Base-by-base conservation (phyloP, 2,888 invertebrate genomes). In the Panopea generosa region DNA sequence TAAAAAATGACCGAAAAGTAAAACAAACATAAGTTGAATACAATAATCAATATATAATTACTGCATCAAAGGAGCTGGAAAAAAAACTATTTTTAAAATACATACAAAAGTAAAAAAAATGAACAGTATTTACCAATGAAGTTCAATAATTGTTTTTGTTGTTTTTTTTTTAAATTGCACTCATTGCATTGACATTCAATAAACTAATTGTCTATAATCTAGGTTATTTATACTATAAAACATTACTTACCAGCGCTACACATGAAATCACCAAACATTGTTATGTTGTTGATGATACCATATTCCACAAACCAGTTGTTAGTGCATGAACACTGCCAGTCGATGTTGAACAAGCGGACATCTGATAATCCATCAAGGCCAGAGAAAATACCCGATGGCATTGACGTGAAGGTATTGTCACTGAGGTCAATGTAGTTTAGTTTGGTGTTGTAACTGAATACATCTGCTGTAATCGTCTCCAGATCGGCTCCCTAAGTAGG, bases 271-370 rank as follows among this genome's bases (percentile, higher is more conserved):
- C 85, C 83, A n/a, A 65, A 61, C 24, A 85, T 53, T 1, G 72
- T 74, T n/a, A 85, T 70, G 66, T 82, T 82, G 65, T 83, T 84
- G n/a, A 49, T 43, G 1, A 20, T 43, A 2, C 71, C 55, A 68
- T 69, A 78, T 1, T 53, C 47, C 6, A 83, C 55, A 47, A 82
- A 81, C 85, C 85, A 85, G 14, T 73, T 52, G 49, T 80, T 62
- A 4, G 55, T 57, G 65, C 85, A 85, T 7, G 73, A 71, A 47
- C 85, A 85, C 2, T 55, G 49, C 84, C 84, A 85, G 45, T 67
- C 50, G 18, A 84, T 78, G 52, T 78, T 73, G 40, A 69, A 55
- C 0, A 78, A 43, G 2, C 29, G 43, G 18, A 85, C 71, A 11
- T 75, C 77, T 4, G 68, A 55, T 50, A 85, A 63, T 1, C 69